Evolutionary conservation across 2,113 vertebrate genomes (phyloP), one percentile per base, ranked within the genome.

Genomic region (Corythornis vintsioides): DNA sequence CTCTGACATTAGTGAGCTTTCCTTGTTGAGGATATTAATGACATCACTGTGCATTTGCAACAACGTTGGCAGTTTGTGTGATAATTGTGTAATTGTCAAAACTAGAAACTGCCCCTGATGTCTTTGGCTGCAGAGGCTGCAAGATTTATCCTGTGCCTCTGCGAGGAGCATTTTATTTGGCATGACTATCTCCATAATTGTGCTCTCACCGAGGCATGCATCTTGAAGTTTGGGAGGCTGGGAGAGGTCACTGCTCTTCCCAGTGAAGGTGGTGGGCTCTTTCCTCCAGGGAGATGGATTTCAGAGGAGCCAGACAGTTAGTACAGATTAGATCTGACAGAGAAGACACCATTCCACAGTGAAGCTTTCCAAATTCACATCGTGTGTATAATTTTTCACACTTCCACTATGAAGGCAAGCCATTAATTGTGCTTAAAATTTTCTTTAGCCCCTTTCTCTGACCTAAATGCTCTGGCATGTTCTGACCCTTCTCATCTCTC

Each of bases 381-480:
- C 21, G 2, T 4, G 14, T 21, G 2, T 56, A 57, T 55, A 2
- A 1, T 64, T 61, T 35, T 35, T 40, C 60, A 16, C 8, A 3
- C 10, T 45, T 43, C 15, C 13, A 7, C 21, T 31, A 10, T 14
- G 70, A 64, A 67, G n/a, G 18, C 48, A 40, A 53, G 18, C 12
- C 11, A 1, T 12, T 13, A 12, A 45, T 33, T 17, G 6, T 1
- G 0, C 0, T 21, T 18, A 14, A 16, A 6, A 20, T 66, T 69
- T 43, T 25, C 69, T 52, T 60, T 2, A 28, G 5, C 26, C 69
- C 35, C 25, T 10, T 20, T 9, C 38, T 50, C 21, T 50, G 59
- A 33, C 28, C 61, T 9, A 6, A 3, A n/a, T 35, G 57, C 29
- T 43, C 43, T 35, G 6, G 26, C 12, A 2, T 40, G 1, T 8